Base-by-base conservation (phyloP, 1,140 invertebrate species). In the Centruroides sculpturatus region DNA sequence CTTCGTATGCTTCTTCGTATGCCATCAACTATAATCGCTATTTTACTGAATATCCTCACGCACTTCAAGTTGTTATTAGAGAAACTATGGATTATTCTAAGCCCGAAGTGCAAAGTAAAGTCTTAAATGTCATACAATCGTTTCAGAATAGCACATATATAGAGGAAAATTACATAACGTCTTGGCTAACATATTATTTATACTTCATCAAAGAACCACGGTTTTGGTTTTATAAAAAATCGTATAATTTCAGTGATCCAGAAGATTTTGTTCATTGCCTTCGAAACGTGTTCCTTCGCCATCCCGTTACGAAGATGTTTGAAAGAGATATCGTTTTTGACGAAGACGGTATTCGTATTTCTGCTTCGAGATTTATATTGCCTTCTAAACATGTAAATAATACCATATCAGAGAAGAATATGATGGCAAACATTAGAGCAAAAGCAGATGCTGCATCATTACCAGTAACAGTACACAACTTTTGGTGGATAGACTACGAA, bases 401-500 rank as follows among this genome's bases (percentile, higher is more conserved):
- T 41, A 41, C 41, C 8, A 8, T 41, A 41, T 6, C 8, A 41
- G 41, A 41, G 41, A 41, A 41, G 3, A 41, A 41, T 41, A 41
- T 41, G 41, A 8, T 41, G 41, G 8, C 8, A 0, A 83, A 84
- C 54, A 74, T 96, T 5, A 76, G 92, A 62, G 71, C 81, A 57
- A 85, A 94, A 4, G 89, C 89, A 51, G 71, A 80, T 0, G 80
- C 86, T 12, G 88, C 88, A 5, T 78, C 83, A 0, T 72, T 92
- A 4, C 89, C 92, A 66, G 87, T 85, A 13, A 89, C 85, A 7
- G 89, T 93, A 1, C 95, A 92, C 68, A 90, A 95, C 77, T 91
- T 91, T 0, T 92, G 92, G 67, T 92, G 94, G 69, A 86, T 94
- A 5, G 93, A 91, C 74, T 94, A 93, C 70, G 92, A 95, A 76